Percentiles rank a stretch among this genome's conserved stretches.
Evolutionary conservation across 2,797 vertebrate genomes (phyloP).

Genomic region (Pampus argenteus): DNA sequence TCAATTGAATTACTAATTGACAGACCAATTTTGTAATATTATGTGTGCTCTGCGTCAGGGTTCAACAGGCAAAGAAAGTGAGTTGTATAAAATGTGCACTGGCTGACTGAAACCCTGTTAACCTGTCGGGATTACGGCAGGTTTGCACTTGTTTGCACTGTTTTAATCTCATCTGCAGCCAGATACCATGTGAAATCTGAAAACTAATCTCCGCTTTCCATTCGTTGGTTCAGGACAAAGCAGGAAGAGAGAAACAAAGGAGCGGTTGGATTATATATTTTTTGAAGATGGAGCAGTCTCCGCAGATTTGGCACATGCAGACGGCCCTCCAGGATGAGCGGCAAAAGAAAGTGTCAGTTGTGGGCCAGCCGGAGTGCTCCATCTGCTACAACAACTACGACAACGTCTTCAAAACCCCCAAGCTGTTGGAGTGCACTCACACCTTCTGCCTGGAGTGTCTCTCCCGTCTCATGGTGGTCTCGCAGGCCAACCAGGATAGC

Average conservation of each 20-base stretch:
- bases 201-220: conserved; percentile 45
- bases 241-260: neutral
- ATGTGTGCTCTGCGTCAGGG: neutral
- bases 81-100: conserved; percentile 1
- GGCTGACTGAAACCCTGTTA: conserved; percentile 25
- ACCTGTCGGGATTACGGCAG: conserved; percentile 11
- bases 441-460: conserved; percentile 97
- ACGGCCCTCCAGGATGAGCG: conserved; percentile 46
- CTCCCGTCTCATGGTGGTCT: conserved; percentile 89
- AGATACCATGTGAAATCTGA: conserved; percentile 1
- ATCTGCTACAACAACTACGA: conserved; percentile 96
- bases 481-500: conserved; percentile 67
- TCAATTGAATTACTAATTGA: conserved; percentile 39
- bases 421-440: conserved; percentile 92
- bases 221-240: conserved; percentile 24
- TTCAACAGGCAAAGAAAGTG: neutral
- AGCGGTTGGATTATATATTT: too few species aligned
- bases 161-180: neutral
- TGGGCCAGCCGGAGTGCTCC: conserved; percentile 90
- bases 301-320: conserved; percentile 85
- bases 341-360: conserved; percentile 75
- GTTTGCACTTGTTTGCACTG: neutral
- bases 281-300: conserved; percentile 82
- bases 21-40: neutral
- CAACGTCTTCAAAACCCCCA: conserved; percentile 97